These are phyloP conservation scores for Chalcis sispes DNA, from an alignment of 2,888 invertebrate species.

Conservation along the genomic window DNA sequence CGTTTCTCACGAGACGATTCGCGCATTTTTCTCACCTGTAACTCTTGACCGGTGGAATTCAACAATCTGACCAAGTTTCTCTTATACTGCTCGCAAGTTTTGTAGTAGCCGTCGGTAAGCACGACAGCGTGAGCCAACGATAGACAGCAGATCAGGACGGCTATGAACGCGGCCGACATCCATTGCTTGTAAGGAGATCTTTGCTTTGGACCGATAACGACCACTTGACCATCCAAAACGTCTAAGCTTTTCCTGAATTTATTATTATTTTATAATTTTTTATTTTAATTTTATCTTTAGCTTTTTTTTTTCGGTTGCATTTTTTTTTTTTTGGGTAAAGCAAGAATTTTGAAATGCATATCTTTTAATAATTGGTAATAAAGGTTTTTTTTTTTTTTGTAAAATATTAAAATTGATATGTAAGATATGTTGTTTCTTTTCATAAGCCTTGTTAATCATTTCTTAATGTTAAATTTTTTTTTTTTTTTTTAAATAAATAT, in stretches of 20 bases:
- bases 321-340: no score
- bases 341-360: no score
- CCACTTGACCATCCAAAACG: slow-evolving; percentile 63
- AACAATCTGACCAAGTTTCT: slow-evolving; percentile 80
- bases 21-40: slow-evolving; percentile 61
- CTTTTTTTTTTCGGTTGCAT: neutral
- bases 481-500: no score
- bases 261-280: neutral
- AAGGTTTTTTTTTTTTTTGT: no score
- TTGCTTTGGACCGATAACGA: slow-evolving; percentile 65
- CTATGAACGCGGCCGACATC: slow-evolving; percentile 82
- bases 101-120: slow-evolving; percentile 84
- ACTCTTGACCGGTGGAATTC: slow-evolving; percentile 67
- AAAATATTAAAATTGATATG: no score
- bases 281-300: neutral
- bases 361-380: no score
- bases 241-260: no score
- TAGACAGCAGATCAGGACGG: slow-evolving; percentile 81
- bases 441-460: no score
- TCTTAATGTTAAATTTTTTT: no score
- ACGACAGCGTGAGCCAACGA: slow-evolving; percentile 83
- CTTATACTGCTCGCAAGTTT: slow-evolving; percentile 87
- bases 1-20: no score
- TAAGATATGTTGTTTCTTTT: no score
- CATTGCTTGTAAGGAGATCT: slow-evolving; percentile 76